Percentiles rank a stretch among this genome's conserved stretches.
Conservation (phyloP, 2,888 invertebrate species). For the Flexamia atlantica region DNA sequence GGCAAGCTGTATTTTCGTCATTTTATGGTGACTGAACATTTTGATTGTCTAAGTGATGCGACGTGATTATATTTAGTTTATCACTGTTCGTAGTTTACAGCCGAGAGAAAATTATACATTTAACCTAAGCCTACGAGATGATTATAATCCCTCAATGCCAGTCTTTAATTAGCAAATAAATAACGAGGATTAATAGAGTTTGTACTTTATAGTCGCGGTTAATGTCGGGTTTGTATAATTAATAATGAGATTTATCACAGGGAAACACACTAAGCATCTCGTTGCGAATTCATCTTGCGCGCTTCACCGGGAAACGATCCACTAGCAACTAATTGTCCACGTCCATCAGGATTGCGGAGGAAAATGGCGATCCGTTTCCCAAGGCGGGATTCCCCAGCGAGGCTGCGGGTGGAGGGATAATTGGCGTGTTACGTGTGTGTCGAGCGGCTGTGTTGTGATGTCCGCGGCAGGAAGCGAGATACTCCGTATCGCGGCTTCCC, state of each 20-base stretch:
- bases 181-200: not conserved
- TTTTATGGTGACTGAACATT: too few species aligned
- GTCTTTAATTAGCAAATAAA: not conserved
- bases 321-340: not conserved
- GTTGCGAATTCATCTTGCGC: not conserved
- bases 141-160: not conserved
- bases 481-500: not conserved
- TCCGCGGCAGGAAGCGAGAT: conserved; percentile 21
- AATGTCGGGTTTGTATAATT: not conserved
- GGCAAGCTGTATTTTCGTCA: too few species aligned
- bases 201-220: not conserved
- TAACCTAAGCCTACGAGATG: too few species aligned
- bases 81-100: too few species aligned
- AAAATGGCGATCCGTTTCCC: not conserved
- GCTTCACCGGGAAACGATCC: not conserved
- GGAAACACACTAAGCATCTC: not conserved
- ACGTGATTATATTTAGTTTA: too few species aligned
- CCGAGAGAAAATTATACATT: too few species aligned
- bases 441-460: conserved; percentile 21
- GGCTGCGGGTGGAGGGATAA: not conserved
- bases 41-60: too few species aligned
- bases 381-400: not conserved
- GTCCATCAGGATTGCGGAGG: not conserved
- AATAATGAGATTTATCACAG: not conserved
- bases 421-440: not conserved